phyloP scores from a whole-genome alignment of 2,888 invertebrate genomes.

The Branchipolynoe longqiensis region DNA sequence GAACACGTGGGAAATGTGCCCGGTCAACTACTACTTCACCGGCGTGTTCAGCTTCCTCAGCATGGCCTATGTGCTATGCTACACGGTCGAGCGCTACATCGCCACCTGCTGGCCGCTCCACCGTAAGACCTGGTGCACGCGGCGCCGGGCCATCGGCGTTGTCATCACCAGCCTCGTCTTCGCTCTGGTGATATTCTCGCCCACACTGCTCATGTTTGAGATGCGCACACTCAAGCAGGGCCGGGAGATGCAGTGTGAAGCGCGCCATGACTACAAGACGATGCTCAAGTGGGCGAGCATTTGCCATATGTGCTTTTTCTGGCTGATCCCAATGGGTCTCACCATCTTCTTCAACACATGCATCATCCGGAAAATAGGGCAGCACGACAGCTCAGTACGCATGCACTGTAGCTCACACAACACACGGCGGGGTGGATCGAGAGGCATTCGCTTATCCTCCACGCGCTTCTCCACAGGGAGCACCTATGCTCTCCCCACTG shows the following conservation, averaged over 20 bases:
- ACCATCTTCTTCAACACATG: neutral
- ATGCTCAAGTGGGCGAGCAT: slow-evolving; percentile 9
- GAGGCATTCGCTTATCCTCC: neutral
- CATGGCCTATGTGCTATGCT: slow-evolving; percentile 35
- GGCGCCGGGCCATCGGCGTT: neutral
- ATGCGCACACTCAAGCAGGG: neutral
- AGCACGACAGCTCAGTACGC: neutral
- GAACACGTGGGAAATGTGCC: neutral
- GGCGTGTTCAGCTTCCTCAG: slow-evolving; percentile 45
- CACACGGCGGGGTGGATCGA: too few relatives aligned
- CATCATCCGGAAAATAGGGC: neutral
- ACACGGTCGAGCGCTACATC: slow-evolving; percentile 2
- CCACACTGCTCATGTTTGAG: slow-evolving; percentile 41
- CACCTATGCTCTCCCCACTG: neutral
- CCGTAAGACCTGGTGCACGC: slow-evolving; percentile 22
- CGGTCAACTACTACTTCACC: slow-evolving; percentile 30
- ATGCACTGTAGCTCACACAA: neutral
- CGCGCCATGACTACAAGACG: neutral
- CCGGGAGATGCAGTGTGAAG: neutral
- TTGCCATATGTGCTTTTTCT: slow-evolving; percentile 3
- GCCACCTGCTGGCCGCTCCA: slow-evolving; percentile 48
- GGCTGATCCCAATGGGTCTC: neutral
- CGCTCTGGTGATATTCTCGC: slow-evolving; percentile 4
- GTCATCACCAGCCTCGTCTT: neutral
- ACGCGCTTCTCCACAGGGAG: neutral